Conservation (phyloP, 1,140 invertebrate species). For the Chironomus striatipennis region DNA sequence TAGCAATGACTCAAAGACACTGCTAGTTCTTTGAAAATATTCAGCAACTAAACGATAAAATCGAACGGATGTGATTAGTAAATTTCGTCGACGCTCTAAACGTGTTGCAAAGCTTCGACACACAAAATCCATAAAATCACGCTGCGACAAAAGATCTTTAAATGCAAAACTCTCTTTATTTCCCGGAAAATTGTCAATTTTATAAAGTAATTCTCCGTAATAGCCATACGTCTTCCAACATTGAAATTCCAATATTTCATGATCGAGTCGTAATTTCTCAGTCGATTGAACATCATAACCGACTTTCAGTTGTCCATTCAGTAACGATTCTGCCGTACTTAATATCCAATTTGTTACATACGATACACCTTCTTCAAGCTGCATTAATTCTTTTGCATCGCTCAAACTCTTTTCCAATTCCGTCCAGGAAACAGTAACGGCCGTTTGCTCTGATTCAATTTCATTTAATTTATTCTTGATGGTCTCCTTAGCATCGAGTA, state of each 20-base stretch:
- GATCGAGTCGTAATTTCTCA: conserved; percentile 58
- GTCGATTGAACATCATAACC: conserved; percentile 62
- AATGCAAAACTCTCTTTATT: conserved; percentile 41
- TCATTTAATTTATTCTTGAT: conserved; percentile 48
- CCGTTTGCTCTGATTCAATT: conserved; percentile 50
- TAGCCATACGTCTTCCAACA: conserved; percentile 66
- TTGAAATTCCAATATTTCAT: conserved; percentile 66
- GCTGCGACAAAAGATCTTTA: conserved; percentile 53
- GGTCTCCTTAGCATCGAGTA: conserved; percentile 48
- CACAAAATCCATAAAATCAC: conserved; percentile 72
- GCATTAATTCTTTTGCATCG: conserved; percentile 49
- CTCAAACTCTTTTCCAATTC: conserved; percentile 50
- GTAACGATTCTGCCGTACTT: conserved; percentile 59
- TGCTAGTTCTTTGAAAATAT: conserved; percentile 56
- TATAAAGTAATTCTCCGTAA: conserved; percentile 66
- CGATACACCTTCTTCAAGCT: conserved; percentile 52
- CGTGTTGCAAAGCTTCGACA: conserved; percentile 66
- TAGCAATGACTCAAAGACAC: conserved; percentile 56
- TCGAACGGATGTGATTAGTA: conserved; percentile 64
- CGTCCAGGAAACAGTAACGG: conserved; percentile 51
- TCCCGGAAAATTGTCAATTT: conserved; percentile 48
- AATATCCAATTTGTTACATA: conserved; percentile 69
- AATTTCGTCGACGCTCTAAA: conserved; percentile 62
- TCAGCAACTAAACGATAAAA: conserved; percentile 69
- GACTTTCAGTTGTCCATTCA: conserved; percentile 59